Conservation (phyloP, 2,113 vertebrate genomes). For the Urocynchramus pylzowi region DNA sequence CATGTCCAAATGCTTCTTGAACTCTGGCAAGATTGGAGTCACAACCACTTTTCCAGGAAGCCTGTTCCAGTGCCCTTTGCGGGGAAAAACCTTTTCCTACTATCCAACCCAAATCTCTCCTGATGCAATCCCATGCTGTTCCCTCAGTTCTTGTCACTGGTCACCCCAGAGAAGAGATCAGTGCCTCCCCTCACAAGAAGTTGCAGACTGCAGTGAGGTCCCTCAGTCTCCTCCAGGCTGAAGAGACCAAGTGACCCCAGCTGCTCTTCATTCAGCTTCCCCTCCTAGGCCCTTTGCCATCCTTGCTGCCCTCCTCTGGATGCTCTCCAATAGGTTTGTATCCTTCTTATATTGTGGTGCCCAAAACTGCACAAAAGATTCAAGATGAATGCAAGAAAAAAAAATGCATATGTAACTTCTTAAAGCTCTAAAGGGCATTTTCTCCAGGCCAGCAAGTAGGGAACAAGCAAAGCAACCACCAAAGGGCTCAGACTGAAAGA, state of each 20-base stretch:
- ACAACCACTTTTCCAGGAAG: background rate
- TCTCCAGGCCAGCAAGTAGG: background rate
- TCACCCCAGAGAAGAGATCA: background rate
- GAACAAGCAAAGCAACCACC: background rate
- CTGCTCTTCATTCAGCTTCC: rapidly evolving
- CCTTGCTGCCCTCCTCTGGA: background rate
- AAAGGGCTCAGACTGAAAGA: background rate
- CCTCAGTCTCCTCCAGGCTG: background rate
- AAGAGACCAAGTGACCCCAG: background rate
- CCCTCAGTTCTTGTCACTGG: background rate
- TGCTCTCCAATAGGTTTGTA: background rate
- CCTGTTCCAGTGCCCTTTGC: background rate
- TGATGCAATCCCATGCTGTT: background rate
- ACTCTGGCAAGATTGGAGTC: background rate
- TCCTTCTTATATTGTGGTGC: background rate
- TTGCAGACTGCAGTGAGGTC: background rate
- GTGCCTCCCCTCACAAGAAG: background rate
- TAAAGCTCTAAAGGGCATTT: background rate
- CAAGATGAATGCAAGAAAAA: background rate
- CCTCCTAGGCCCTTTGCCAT: background rate
- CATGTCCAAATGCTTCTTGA: background rate
- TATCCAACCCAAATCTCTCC: background rate
- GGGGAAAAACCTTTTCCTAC: background rate
- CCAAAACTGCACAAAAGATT: background rate
- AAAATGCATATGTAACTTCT: background rate